Evolutionary conservation across 35 echinoderm and acorn worm genomes (phyloP).

Genomic region (Lytechinus pictus): DNA sequence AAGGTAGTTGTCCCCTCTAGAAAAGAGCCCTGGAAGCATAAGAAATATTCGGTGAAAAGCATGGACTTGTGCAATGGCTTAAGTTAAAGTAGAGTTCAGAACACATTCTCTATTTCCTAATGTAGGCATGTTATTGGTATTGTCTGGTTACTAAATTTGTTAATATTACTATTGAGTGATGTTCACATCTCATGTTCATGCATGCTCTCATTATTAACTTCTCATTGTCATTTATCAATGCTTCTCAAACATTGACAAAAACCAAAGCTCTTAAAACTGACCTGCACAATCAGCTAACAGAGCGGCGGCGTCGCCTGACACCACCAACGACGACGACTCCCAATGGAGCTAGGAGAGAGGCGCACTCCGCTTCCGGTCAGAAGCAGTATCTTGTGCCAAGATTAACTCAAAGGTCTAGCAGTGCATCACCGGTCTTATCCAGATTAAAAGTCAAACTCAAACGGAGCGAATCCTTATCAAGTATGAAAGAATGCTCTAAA

Average conservation of each 20-base stretch:
- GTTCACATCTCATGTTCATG: not conserved
- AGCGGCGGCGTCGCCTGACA: not conserved
- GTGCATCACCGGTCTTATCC: slow-evolving; percentile 21
- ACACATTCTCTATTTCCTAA: too few species aligned
- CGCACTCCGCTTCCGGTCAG: not conserved
- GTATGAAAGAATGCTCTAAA: slow-evolving; percentile 23
- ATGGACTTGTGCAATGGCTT: too few species aligned
- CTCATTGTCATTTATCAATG: slow-evolving; percentile 4
- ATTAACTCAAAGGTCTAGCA: not conserved
- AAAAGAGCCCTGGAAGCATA: too few species aligned
- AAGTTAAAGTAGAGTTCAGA: too few species aligned
- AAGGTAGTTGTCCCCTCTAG: too few species aligned
- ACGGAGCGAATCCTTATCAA: slow-evolving; percentile 44
- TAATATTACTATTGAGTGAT: not conserved
- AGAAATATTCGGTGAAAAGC: too few species aligned
- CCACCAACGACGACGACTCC: not conserved
- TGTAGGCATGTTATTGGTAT: too few species aligned
- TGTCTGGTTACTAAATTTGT: not conserved
- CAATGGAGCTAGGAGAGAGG: slow-evolving; percentile 12
- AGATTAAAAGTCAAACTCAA: slow-evolving; percentile 29
- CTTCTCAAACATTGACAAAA: slow-evolving; percentile 23
- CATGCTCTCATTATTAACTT: not conserved
- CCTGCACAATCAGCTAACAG: not conserved
- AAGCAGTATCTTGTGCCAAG: not conserved
- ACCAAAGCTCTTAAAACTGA: slow-evolving; percentile 30